These are phyloP conservation scores for Mus musculus DNA, from an alignment of 2,113 vertebrate genomes.

Conservation along the genomic window GRCm39 chr4:131609501-131610000, in stretches of 20 bases:
- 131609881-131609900: background rate
- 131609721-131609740: background rate
- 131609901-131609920: background rate
- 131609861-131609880: background rate
- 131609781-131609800: constrained; percentile 39
- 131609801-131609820: background rate
- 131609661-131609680: background rate
- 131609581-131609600: constrained; percentile 59
- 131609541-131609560: constrained; percentile 25
- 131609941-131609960: background rate
- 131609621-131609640: constrained; percentile 46
- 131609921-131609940: background rate
- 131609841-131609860: background rate
- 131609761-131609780: background rate
- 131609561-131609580: background rate
- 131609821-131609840: background rate
- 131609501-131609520: background rate
- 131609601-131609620: constrained; percentile 17
- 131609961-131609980: background rate
- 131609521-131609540: constrained; percentile 11
- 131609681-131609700: constrained; percentile 27
- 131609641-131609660: constrained; percentile 33
- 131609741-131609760: background rate
- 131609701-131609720: constrained; percentile 15
- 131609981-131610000: background rate